Percentiles rank a stretch among this genome's conserved stretches.
Evolutionary conservation across 2,888 invertebrate species (phyloP).

Genomic region (Mythimna albipuncta): DNA sequence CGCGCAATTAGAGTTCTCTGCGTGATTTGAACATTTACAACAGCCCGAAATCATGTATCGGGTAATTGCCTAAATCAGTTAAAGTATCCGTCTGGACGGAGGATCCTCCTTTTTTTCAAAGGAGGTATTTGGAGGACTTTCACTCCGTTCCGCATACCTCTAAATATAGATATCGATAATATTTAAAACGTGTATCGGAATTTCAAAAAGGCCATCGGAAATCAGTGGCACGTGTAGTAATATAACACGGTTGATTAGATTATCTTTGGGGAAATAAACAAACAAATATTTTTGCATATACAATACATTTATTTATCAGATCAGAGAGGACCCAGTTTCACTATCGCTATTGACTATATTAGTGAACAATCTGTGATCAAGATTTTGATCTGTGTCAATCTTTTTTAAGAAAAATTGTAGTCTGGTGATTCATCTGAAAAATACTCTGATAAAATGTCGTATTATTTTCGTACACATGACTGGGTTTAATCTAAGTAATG

Average conservation of each 20-base stretch:
- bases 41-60: too few relatives aligned
- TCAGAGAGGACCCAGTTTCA: neutral
- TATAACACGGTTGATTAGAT: conserved; percentile 30
- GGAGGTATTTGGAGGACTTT: too few relatives aligned
- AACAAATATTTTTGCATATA: neutral
- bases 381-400: neutral
- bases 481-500: conserved; percentile 13
- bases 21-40: too few relatives aligned
- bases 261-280: conserved; percentile 11
- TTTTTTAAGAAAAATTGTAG: neutral
- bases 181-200: too few relatives aligned
- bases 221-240: neutral
- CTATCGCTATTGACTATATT: neutral
- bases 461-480: conserved; percentile 12
- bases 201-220: conserved; percentile 7
- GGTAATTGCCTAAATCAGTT: too few relatives aligned
- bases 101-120: too few relatives aligned
- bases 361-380: neutral
- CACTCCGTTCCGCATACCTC: too few relatives aligned
- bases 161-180: too few relatives aligned
- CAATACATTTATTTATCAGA: neutral
- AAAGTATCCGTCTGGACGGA: too few relatives aligned
- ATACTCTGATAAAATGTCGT: neutral
- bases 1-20: too few relatives aligned
- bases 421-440: conserved; percentile 2